Conservation (phyloP, 2,888 invertebrate species). For the Melikaiella ostensackeni region DNA sequence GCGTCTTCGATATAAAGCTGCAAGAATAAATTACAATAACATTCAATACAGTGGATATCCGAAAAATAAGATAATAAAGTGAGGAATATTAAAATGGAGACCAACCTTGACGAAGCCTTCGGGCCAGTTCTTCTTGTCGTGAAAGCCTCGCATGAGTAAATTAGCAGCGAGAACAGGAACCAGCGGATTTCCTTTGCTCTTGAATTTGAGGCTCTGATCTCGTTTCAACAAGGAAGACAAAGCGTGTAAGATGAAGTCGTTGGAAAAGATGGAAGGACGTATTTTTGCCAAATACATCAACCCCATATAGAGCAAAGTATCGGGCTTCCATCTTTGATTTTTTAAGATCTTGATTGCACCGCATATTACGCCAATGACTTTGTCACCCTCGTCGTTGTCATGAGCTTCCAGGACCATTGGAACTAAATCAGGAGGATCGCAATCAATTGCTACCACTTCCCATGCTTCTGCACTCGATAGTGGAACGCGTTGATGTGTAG, state of each 20-base stretch:
- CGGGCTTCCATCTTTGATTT: constrained; percentile 89
- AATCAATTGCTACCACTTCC: constrained; percentile 87
- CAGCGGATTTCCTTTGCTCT: constrained; percentile 88
- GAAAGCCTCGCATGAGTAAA: constrained; percentile 88
- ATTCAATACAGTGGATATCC: too few relatives aligned
- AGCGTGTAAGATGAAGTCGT: constrained; percentile 87
- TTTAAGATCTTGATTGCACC: constrained; percentile 91
- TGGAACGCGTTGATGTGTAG: constrained; percentile 69
- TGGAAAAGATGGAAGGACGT: constrained; percentile 86
- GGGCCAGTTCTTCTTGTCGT: constrained; percentile 93
- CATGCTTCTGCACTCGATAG: constrained; percentile 81
- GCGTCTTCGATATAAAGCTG: constrained; percentile 96
- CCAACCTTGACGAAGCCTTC: constrained; percentile 91
- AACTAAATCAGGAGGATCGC: constrained; percentile 88
- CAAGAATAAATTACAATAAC: constrained; percentile 51
- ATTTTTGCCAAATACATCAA: constrained; percentile 90
- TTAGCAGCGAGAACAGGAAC: constrained; percentile 91
- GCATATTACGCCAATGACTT: constrained; percentile 88
- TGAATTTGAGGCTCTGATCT: constrained; percentile 84
- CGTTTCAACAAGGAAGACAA: constrained; percentile 89
- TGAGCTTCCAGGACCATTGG: constrained; percentile 86
- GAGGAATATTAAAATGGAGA: constrained; percentile 11
- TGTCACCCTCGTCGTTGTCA: constrained; percentile 88
- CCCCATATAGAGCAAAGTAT: constrained; percentile 85
- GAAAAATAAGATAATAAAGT: too few relatives aligned